A percentile compares a stretch with the other conserved stretches of the same genome.
phyloP scores from a whole-genome alignment of 2,113 vertebrate genomes.

The Phyllopteryx taeniolatus region DNA sequence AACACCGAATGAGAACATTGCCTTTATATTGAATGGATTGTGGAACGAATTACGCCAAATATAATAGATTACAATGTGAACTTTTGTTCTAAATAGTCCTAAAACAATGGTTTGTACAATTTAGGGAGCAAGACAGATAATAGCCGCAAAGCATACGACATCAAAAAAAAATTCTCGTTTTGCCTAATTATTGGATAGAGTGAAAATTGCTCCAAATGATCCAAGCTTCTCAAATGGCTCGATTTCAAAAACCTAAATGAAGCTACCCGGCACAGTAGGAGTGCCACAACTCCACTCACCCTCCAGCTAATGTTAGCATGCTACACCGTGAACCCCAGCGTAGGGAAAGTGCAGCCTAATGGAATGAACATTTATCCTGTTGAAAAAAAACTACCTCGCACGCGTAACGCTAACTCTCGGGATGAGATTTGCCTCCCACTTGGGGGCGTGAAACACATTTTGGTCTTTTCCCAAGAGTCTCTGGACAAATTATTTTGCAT shows the following conservation, averaged over 20 bases:
- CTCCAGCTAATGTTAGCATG: conserved; percentile 3
- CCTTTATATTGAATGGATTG: too few relatives aligned
- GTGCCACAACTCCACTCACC: background rate
- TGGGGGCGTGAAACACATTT: conserved; percentile 17
- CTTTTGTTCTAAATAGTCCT: too few relatives aligned
- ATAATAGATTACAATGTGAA: background rate
- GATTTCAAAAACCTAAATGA: background rate
- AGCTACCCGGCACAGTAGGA: background rate
- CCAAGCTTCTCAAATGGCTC: background rate
- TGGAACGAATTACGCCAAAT: too few relatives aligned
- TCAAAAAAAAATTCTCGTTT: background rate
- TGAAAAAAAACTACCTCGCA: background rate
- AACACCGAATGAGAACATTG: too few relatives aligned
- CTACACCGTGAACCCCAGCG: background rate
- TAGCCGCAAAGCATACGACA: background rate
- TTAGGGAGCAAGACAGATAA: too few relatives aligned
- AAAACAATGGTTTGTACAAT: too few relatives aligned
- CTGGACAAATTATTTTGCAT: conserved; percentile 22
- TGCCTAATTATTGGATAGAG: background rate
- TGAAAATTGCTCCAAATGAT: background rate
- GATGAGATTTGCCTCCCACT: background rate
- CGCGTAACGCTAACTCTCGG: conserved; percentile 7
- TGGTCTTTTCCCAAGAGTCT: background rate
- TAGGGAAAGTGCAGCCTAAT: background rate
- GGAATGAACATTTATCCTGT: conserved; percentile 1